Conservation (phyloP, 2,888 invertebrate genomes). For the Vannuccia rotundouncinata region DNA sequence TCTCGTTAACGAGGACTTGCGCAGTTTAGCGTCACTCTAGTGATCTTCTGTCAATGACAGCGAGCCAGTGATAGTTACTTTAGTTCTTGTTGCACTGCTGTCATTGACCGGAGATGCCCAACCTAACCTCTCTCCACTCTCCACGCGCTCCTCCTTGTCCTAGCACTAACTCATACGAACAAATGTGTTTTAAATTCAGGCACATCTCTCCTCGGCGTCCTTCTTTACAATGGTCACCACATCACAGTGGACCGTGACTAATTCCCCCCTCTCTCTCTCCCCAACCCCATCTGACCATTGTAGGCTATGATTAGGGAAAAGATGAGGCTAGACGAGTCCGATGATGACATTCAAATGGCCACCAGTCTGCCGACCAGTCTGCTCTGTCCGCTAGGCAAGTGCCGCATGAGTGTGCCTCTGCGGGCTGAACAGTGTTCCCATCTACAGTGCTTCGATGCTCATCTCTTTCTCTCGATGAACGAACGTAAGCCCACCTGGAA, state of each 20-base stretch:
- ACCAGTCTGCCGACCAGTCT: conserved; percentile 12
- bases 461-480: conserved; percentile 35
- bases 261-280: background rate
- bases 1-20: too few species aligned
- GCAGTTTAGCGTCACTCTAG: too few species aligned
- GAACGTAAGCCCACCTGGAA: conserved; percentile 36
- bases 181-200: background rate
- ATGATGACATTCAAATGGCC: conserved; percentile 16
- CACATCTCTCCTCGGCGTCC: background rate
- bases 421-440: conserved; percentile 31
- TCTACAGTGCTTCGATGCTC: conserved; percentile 39
- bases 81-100: too few species aligned
- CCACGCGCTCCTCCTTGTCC: background rate
- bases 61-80: too few species aligned
- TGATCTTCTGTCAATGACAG: background rate
- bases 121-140: too few species aligned
- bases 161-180: background rate
- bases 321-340: background rate
- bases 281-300: background rate
- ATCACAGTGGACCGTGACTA: background rate
- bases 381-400: conserved; percentile 32
- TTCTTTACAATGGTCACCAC: background rate
- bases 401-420: conserved; percentile 31
- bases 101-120: background rate
- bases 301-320: background rate